Evolutionary conservation across 2,797 vertebrate genomes (phyloP), one percentile per base, ranked within the genome.

Genomic region (Microctenopoma steveboyesi): DNA sequence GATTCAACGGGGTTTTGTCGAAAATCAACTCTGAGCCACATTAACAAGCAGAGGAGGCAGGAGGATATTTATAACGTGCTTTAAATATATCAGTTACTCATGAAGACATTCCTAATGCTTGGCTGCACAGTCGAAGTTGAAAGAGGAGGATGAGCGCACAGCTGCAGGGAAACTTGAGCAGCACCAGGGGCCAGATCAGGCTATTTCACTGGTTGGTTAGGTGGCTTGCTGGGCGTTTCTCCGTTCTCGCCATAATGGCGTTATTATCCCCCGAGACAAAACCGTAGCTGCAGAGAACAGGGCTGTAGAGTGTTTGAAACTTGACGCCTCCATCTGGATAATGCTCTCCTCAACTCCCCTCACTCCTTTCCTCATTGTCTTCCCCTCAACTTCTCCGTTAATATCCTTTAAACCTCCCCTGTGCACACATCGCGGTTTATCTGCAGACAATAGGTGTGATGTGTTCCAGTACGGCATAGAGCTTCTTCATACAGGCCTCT

Each of bases 91-190:
- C 54, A 25, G 58, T 79, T 75, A 54, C 54, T 81, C 67, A 87
- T 63, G n/a, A 57, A 67, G 62, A 56, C 67, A 52, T 47, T 78
- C 72, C 27, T 61, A n/a, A 60, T 54, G 47, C 64, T 65, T n/a
- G 69, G 71, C 60, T 11, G 8, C 61, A 43, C 66, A 57, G 61
- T 52, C 45, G 5, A 12, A 47, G 57, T 48, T 60, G 58, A 76
- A 70, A 67, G 33, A 47, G 48, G 51, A 69, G 56, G 74, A 79
- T 0, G 55, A 69, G 43, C 3, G 12, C 51, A 64, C 83, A 84
- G 87, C 85, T 91, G 86, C 67, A 48, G 68, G 50, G 90, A 87
- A 91, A 91, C 75, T 16, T 72, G 86, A 91, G 86, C 74, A 63
- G 52, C 8, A 64, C 72, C 72, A 60, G 78, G 62, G 84, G 86